Base-by-base conservation (phyloP, 2,113 vertebrate species). In the Pterocles burchelli region DNA sequence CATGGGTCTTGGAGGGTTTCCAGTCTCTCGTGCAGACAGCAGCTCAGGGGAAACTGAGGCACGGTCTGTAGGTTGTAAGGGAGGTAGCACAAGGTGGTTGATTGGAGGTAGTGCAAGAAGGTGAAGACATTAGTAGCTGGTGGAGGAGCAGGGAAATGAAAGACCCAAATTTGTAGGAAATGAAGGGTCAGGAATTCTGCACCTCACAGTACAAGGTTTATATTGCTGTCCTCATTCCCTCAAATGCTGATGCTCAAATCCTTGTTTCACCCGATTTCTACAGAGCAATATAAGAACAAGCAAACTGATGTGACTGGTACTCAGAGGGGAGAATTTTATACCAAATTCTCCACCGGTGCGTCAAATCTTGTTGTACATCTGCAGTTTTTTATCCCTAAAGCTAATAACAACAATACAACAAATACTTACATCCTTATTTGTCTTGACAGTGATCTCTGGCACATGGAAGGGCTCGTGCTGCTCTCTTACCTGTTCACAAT, bases 201-300 rank as follows among this genome's bases (percentile, higher is more conserved):
- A 9, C 52, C 45, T 83, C 34, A 21, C 1, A 0, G 16, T 28
- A 14, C 7, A n/a, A 4, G 3, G 6, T 48, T 75, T 31, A 43
- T 41, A 72, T 66, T 85, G 6, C 29, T 90, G 76, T 62, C 68
- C 49, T 96, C 22, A 34, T 95, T 95, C 93, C 72, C n/a, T 20
- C 48, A 24, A 17, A 21, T 25, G 43, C 49, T 31, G 20, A 58
- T 18, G 46, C 91, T 92, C 76, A 91, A 26, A 81, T 24, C 55
- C 21, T 34, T 46, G 38, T 89, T 93, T 88, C 92, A 88, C 52
- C 66, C 62, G 67, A 41, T 68, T 90, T 88, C 93, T 87, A 83
- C 48, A 83, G 82, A 90, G 86, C 29, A 93, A 48, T 24, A 21
- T 5, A 33, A 66, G 24, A 79, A 15, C 29, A 58, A 66, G 17